Evolutionary conservation across 2,888 invertebrate species (phyloP).

Genomic region (Andrena hattorfiana): DNA sequence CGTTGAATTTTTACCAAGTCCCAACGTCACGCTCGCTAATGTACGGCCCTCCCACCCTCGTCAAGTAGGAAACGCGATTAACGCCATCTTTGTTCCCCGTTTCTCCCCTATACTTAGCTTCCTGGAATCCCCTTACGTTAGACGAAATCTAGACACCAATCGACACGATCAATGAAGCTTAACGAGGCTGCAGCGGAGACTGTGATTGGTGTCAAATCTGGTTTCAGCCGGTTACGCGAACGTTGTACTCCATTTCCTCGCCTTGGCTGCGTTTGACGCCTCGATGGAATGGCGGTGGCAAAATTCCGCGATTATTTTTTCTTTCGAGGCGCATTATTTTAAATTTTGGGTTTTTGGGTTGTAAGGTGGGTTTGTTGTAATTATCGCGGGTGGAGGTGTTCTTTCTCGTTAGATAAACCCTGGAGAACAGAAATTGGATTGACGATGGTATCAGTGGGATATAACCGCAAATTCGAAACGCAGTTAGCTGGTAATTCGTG

Average conservation of each 20-base stretch:
- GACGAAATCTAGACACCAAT: constrained; percentile 21
- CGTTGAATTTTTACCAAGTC: not conserved
- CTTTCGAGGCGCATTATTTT: not conserved
- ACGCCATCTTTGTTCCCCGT: not conserved
- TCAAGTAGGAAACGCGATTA: not conserved
- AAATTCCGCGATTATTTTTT: not conserved
- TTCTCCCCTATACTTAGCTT: not conserved
- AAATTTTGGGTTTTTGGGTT: not conserved
- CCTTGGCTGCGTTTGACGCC: not conserved
- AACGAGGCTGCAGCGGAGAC: constrained; percentile 17
- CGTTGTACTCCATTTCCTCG: not conserved
- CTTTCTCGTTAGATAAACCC: not conserved
- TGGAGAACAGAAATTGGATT: not conserved
- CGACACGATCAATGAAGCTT: constrained; percentile 16
- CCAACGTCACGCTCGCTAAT: not conserved
- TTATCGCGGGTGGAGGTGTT: not conserved
- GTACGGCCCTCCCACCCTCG: not conserved
- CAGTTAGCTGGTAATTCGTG: constrained; percentile 7
- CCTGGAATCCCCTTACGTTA: constrained; percentile 17
- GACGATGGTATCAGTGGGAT: not conserved
- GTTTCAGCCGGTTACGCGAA: constrained; percentile 31
- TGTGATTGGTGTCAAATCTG: constrained; percentile 31
- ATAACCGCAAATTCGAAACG: too few species aligned
- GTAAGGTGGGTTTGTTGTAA: not conserved
- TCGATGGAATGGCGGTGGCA: not conserved